Evolutionary conservation across 2,113 vertebrate genomes (phyloP).

Genomic region (Seriola aureovittata): DNA sequence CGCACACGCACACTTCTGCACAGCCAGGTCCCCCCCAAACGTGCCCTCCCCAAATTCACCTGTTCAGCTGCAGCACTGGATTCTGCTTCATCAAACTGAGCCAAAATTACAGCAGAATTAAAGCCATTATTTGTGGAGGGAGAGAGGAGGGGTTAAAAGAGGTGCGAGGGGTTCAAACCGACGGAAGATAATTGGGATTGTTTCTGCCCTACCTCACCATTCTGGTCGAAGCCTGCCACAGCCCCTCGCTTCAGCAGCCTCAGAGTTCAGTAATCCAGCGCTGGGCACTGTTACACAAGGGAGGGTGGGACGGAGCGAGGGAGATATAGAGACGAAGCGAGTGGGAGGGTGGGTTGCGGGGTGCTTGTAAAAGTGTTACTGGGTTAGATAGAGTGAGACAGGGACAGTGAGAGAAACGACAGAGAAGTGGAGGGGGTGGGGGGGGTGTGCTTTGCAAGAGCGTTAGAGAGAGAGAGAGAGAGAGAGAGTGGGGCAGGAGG

Average conservation of each 20-base stretch:
- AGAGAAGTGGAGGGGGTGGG: constrained; percentile 25
- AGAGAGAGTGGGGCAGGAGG: constrained; percentile 40
- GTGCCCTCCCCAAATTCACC: constrained; percentile 1
- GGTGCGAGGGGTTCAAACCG: not conserved
- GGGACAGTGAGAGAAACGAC: constrained; percentile 53
- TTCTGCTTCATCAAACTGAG: not conserved
- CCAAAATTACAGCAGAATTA: constrained; percentile 12
- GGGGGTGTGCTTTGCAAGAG: constrained; percentile 61
- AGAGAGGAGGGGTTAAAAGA: constrained; percentile 24
- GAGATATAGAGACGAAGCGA: constrained; percentile 40
- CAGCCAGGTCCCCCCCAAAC: not conserved
- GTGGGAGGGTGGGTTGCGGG: not conserved
- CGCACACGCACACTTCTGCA: not conserved
- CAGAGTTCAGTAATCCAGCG: constrained; percentile 82
- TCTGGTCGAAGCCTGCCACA: constrained; percentile 80
- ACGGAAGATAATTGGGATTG: constrained; percentile 34
- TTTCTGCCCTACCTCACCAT: constrained; percentile 88
- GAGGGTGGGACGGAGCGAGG: constrained; percentile 45
- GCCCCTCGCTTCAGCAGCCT: constrained; percentile 63
- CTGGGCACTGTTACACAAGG: constrained; percentile 76
- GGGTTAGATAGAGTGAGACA: constrained; percentile 66
- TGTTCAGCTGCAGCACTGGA: constrained; percentile 13
- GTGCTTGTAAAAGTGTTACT: constrained; percentile 70
- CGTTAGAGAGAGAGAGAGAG: constrained; percentile 41
- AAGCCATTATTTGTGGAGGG: not conserved